Percentiles rank a stretch among this genome's conserved stretches.
phyloP scores from a whole-genome alignment of 30 jellyfish, hydroid and myxozoan genomes.

The Hydra vulgaris region DNA sequence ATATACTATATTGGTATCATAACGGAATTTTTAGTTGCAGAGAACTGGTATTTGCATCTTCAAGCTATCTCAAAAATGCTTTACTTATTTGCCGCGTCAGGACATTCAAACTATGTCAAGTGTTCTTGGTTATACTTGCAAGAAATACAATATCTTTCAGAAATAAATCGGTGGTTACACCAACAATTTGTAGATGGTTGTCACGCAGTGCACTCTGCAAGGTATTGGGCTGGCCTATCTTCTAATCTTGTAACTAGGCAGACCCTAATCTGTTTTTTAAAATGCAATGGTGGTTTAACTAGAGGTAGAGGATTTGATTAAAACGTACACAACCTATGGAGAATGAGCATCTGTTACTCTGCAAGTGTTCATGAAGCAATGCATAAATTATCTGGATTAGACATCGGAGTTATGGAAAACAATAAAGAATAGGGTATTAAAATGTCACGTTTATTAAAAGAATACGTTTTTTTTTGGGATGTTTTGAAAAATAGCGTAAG shows the following conservation, averaged over 20 bases:
- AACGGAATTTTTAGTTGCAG: no score
- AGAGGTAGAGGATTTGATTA: constrained; percentile 45
- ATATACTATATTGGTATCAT: no score
- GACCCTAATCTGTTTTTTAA: constrained; percentile 29
- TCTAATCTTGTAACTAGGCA: constrained; percentile 47
- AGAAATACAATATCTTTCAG: no score
- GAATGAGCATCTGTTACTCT: constrained; percentile 2
- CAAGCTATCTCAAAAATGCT: no score
- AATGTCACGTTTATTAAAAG: constrained; percentile 21
- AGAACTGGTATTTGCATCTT: no score
- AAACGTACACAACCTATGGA: constrained; percentile 27
- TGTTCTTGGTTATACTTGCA: no score
- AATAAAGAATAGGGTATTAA: constrained; percentile 37
- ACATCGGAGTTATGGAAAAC: constrained; percentile 31
- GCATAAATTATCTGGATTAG: constrained; percentile 22
- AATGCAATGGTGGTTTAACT: constrained; percentile 48
- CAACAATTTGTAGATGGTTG: constrained; percentile 30
- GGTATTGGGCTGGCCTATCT: no score
- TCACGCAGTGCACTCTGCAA: constrained; percentile 31
- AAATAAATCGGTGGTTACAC: constrained; percentile 38
- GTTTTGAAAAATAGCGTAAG: no score
- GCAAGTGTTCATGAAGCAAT: constrained; percentile 47
- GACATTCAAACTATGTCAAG: no score
- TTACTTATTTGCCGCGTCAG: no score
- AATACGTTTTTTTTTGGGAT: constrained; percentile 5